Conservation (phyloP, 2,797 vertebrate genomes). For the Ptychobarbus kaznakovi region DNA sequence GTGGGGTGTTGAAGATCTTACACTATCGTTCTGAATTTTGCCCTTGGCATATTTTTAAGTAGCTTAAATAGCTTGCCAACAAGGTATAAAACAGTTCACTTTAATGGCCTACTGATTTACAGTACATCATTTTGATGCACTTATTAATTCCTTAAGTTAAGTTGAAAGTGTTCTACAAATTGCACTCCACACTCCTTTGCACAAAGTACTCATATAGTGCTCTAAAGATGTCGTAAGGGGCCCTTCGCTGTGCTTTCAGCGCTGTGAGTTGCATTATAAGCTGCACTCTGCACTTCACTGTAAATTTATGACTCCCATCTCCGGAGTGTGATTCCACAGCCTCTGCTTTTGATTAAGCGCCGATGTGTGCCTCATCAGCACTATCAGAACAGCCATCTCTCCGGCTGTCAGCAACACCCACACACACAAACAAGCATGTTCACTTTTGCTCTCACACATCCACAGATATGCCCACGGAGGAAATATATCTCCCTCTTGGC, state of each 20-base stretch:
- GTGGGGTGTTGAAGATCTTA: constrained; percentile 22
- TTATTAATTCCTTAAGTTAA: constrained; percentile 23
- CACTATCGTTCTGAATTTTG: neutral
- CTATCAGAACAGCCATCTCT: constrained; percentile 55
- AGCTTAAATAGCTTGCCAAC: neutral
- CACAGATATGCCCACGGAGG: constrained; percentile 43
- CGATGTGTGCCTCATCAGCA: constrained; percentile 58
- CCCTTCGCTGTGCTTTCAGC: constrained; percentile 22
- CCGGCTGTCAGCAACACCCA: constrained; percentile 44
- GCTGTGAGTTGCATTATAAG: neutral
- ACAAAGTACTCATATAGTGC: neutral
- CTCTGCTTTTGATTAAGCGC: constrained; percentile 60
- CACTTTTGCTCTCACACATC: constrained; percentile 27
- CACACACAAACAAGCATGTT: constrained; percentile 24
- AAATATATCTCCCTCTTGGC: constrained; percentile 52
- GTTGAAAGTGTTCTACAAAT: constrained; percentile 23
- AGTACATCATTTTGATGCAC: constrained; percentile 2
- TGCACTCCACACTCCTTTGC: neutral
- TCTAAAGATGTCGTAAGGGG: neutral
- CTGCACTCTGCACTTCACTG: constrained; percentile 39
- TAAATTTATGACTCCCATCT: constrained; percentile 59
- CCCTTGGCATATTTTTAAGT: constrained; percentile 3
- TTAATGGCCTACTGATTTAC: neutral
- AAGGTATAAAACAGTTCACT: constrained; percentile 11
- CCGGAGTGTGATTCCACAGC: constrained; percentile 53